Evolutionary conservation across 1,140 invertebrate genomes (phyloP), one percentile per base, ranked within the genome.

Genomic region (Streblospio benedicti): DNA sequence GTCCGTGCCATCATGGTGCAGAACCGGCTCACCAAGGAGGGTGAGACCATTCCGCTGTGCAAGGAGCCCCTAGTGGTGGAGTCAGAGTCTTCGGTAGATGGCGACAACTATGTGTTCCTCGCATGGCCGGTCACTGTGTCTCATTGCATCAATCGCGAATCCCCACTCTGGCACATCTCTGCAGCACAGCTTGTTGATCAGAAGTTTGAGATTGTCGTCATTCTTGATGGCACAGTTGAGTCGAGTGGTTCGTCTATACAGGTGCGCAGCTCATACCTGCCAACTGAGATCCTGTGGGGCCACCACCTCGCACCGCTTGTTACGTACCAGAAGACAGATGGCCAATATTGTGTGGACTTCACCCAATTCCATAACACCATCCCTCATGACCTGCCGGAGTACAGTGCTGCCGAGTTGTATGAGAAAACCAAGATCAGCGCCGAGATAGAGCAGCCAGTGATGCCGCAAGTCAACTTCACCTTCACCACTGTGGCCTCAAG

Each of bases 311-410:
- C 25, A 30, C 50, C 50, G 23, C 50, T 52, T 30, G 6, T 52
- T n/a, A 52, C 50, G 23, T 4, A 4, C 9, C 23, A 28, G 5
- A 9, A 9, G 23, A 12, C 5, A 23, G 5, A 52, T n/a, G 50
- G 64, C 38, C 45, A 57, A 14, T 66, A 62, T 32, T 35, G 58
- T 31, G 54, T 66, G 25, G 65, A 66, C 50, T 66, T 63, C 43
- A 38, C 59, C 38, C 38, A 57, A 59, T 97, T 97, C 76, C 89
- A 96, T 69, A 86, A 85, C 63, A 93, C 90, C 1, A 85, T 84
- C 20, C 30, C 33, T n/a, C 30, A 18, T 12, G 20, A 2, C 4
- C 43, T 57, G 55, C 55, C 55, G 14, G 55, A 57, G 41, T 57
- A 25, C 2, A 57, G 55, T 44, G 55, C 55, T 3, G 14, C 18